These are phyloP conservation scores for Tetrapedia diversipes DNA, from an alignment of 2,888 invertebrate genomes.

Conservation along the genomic window DNA sequence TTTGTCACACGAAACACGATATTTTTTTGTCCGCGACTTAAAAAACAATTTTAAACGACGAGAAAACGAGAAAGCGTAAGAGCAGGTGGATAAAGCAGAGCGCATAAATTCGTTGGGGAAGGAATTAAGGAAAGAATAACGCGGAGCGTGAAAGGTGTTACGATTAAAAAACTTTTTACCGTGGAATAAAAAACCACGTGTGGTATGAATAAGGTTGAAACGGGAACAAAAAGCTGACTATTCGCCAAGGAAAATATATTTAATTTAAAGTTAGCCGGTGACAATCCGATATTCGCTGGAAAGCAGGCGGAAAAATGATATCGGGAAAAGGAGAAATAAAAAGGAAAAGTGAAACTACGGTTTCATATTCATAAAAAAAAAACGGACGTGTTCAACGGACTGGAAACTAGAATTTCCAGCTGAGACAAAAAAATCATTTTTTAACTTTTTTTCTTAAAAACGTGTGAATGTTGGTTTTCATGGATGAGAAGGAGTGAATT, in stretches of 20 bases:
- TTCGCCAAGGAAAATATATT: neutral
- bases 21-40: neutral
- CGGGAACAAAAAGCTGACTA: constrained; percentile 1
- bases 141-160: neutral
- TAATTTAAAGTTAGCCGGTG: neutral
- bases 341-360: neutral
- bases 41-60: neutral
- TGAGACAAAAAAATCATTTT: too few relatives aligned
- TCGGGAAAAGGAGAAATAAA: neutral
- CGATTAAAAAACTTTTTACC: constrained; percentile 18
- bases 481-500: too few relatives aligned
- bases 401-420: neutral
- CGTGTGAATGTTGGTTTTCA: too few relatives aligned
- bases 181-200: neutral
- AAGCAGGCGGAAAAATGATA: neutral
- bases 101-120: constrained; percentile 8
- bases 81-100: neutral
- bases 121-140: neutral
- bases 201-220: neutral
- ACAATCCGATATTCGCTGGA: neutral
- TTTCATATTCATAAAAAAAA: neutral
- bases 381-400: neutral
- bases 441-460: too few relatives aligned
- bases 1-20: neutral
- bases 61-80: too few relatives aligned